Evolutionary conservation across 2,888 invertebrate species (phyloP), one percentile per base, ranked within the genome.

Genomic region (Cremastobaeus sp.): DNA sequence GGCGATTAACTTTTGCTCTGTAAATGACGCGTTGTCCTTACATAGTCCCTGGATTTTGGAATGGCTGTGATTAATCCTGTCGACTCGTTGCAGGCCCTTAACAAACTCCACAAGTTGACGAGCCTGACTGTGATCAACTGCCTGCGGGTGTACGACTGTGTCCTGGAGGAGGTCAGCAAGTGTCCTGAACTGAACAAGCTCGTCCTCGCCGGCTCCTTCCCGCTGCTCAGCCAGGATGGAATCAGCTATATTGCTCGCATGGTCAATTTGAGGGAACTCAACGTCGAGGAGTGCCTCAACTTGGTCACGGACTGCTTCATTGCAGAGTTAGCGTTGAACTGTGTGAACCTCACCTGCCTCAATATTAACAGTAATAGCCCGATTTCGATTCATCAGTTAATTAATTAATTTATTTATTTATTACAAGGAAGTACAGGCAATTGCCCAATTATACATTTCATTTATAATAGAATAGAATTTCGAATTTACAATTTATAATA

Each of bases 1-100:
- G 11, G 76, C 81, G 1, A 32, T 37, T 30, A 54, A 73, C 54
- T 78, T 87, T 54, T 77, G 77, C 8, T 75, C 70, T 35, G 85
- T 86, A 79, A 83, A 25, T 25, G 3, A 5, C 8, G 3, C 25
- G 3, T 25, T 5, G 3, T 25, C 8, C 25, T 25, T 25, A 5
- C 25, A 25, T 8, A 5, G 3, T 8, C 8, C 25, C 25, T 5
- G 3, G 3, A 25, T 25, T 8, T 25, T 25, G 4, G 4, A 25
- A 5, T 25, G 8, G 25, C 8, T 8, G 3, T 25, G 8, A 5
- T 25, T 25, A 25, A 5, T 25, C 4, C 5, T 18, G 17, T 18
- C 14, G 12, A 28, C 30, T 45, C 11, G 18, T 43, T 59, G 11
- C 41, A 68, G 68, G 68, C 69, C 2, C 39, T 70, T 6, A 21